Evolutionary conservation across 2,797 vertebrate genomes (phyloP).

Genomic region (Manis pentadactyla): DNA sequence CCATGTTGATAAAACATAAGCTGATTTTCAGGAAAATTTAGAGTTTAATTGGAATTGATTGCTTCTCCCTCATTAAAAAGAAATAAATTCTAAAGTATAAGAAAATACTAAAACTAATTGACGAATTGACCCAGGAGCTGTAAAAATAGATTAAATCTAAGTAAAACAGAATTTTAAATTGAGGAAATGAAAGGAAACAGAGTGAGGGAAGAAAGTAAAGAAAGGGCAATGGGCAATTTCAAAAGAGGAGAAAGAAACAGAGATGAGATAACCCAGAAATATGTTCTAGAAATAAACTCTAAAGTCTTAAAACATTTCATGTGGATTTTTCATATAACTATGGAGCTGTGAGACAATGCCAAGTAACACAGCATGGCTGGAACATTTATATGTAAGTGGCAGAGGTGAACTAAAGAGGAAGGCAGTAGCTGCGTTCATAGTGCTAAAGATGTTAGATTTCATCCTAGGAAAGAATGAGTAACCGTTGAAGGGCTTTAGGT

Average conservation of each 20-base stretch:
- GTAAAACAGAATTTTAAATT: slow-evolving; percentile 36
- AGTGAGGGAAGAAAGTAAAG: neutral
- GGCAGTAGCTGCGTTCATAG: neutral
- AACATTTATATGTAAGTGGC: neutral
- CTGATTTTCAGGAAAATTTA: neutral
- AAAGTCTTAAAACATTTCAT: neutral
- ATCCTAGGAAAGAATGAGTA: neutral
- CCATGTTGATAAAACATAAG: slow-evolving; percentile 35
- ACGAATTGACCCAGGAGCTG: neutral
- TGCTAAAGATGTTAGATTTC: slow-evolving; percentile 23
- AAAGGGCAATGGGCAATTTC: neutral
- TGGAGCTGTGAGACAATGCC: neutral
- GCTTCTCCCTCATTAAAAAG: neutral
- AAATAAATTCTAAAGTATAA: slow-evolving; percentile 36
- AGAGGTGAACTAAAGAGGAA: neutral
- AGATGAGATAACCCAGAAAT: neutral
- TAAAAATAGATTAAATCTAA: slow-evolving; percentile 35
- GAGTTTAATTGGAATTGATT: slow-evolving; percentile 36
- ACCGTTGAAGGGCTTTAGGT: slow-evolving; percentile 18
- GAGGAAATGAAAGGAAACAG: slow-evolving; percentile 1
- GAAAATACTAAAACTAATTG: slow-evolving; percentile 25
- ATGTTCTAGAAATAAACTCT: neutral
- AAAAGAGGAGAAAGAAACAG: neutral
- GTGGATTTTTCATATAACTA: neutral
- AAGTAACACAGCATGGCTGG: neutral